Evolutionary conservation across 2,888 invertebrate genomes (phyloP), one percentile per base, ranked within the genome.

Genomic region (Dione juno): DNA sequence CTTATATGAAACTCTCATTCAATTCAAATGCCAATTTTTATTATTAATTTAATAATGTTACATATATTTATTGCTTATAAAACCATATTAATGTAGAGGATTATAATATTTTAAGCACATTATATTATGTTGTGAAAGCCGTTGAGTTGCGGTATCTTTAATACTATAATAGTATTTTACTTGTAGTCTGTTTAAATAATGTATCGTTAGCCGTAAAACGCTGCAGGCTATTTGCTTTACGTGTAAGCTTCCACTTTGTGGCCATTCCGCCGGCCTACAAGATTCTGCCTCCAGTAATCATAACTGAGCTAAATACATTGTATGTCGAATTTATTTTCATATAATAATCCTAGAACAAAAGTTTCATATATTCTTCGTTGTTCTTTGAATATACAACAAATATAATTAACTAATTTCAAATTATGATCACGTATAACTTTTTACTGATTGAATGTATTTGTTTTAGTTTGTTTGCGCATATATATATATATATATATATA

Each of bases 181-280:
- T 19, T 63, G 63, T 53, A 28, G 53, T 28, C 37, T 43, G 57
- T 70, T 65, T 70, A 67, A 72, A 71, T 71, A 72, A 69, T 64
- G 40, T 75, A 66, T 72, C 70, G 73, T 74, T 78, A 75, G 61
- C 40, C 74, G 78, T 77, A 77, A 77, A 79, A 75, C 80, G 78
- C 79, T 81, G 65, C 71, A 74, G 78, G 80, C 78, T 77, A 82
- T 86, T 81, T 81, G 80, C 82, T 79, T 83, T 80, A 82, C 82
- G 77, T 81, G 80, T 81, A 81, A 82, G 83, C 84, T 82, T 82
- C 80, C 84, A 86, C 80, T 85, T 87, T 87, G 86, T 80, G 87
- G 85, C 83, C 78, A 81, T 82, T 85, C 66, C 80, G 80, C 81
- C 77, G 74, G 78, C 77, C 79, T 77, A 77, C 76, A 80, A 76